phyloP scores from a whole-genome alignment of 2,113 vertebrate genomes.

The Isurus oxyrinchus region DNA sequence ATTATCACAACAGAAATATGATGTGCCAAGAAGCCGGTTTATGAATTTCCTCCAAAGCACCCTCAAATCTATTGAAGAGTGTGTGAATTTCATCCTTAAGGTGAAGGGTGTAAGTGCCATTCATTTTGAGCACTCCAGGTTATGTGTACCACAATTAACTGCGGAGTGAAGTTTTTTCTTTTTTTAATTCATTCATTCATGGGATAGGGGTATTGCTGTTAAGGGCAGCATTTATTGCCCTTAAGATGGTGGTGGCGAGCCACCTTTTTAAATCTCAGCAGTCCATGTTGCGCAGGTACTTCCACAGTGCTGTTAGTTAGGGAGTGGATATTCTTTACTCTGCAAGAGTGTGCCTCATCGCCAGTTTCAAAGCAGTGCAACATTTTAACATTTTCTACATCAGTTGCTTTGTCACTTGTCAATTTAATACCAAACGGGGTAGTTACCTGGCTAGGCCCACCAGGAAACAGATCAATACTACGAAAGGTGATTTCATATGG shows the following conservation, averaged over 20 bases:
- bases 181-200: neutral
- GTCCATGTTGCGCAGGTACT: neutral
- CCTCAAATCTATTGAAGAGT: neutral
- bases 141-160: neutral
- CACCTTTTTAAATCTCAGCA: neutral
- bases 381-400: neutral
- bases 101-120: neutral
- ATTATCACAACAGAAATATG: slow-evolving; percentile 7
- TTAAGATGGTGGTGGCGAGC: neutral
- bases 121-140: neutral
- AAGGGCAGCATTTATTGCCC: neutral
- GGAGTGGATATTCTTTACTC: neutral
- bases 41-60: neutral
- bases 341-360: neutral
- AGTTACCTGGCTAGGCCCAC: neutral
- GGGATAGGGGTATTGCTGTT: neutral
- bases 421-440: neutral
- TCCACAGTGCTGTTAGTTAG: neutral
- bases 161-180: neutral
- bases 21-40: neutral
- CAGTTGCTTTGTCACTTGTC: neutral
- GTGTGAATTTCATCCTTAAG: neutral
- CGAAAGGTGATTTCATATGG: neutral
- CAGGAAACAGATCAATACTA: neutral
- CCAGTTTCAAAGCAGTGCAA: neutral